Conservation (phyloP, 64 coral and sea anemone genomes). For the Actinia tenebrosa region DNA sequence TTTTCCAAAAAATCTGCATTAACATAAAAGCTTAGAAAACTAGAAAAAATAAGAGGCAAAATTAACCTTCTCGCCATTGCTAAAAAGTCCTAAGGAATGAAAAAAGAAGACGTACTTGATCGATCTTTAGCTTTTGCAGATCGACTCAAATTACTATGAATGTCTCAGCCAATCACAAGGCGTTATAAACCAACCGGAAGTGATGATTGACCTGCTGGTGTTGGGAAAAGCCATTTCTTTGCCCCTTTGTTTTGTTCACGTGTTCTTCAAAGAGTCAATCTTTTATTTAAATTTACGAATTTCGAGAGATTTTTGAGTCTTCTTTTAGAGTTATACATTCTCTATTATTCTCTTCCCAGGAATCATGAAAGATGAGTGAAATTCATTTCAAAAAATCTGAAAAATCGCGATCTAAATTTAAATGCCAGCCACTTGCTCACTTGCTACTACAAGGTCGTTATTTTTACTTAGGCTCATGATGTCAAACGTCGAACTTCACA, state of each 20-base stretch:
- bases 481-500: too few species aligned
- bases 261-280: neutral
- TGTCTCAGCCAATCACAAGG: slow-evolving; percentile 1
- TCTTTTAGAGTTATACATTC: too few species aligned
- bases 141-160: neutral
- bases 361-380: too few species aligned
- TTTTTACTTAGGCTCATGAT: too few species aligned
- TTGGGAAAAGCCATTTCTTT: neutral
- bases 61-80: slow-evolving; percentile 13
- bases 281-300: neutral
- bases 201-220: neutral
- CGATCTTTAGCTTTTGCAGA: neutral
- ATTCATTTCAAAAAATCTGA: too few species aligned
- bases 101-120: neutral
- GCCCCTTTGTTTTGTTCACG: neutral
- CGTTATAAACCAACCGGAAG: slow-evolving; percentile 6
- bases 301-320: too few species aligned
- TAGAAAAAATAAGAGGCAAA: slow-evolving; percentile 8
- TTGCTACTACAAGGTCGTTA: too few species aligned
- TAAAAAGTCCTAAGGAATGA: neutral
- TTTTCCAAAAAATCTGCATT: slow-evolving; percentile 35
- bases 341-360: too few species aligned
- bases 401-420: too few species aligned
- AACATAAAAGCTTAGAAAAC: neutral
- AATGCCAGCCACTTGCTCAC: too few species aligned